Conservation (phyloP, 2,888 invertebrate genomes). For the Lapara coniferarum region DNA sequence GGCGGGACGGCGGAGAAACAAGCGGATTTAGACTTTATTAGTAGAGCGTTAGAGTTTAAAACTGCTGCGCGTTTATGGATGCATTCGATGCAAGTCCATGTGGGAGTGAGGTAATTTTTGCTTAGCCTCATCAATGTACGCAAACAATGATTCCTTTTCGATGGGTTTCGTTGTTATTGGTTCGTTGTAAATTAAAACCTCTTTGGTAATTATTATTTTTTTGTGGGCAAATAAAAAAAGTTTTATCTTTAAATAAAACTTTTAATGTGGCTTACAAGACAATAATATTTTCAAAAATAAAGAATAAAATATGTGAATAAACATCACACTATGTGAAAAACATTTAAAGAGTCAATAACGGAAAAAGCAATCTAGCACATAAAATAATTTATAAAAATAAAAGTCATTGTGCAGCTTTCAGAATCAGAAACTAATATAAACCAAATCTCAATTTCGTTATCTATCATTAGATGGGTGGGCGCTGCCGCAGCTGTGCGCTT, state of each 20-base stretch:
- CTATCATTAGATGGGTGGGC: slow-evolving; percentile 37
- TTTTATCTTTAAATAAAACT: background rate
- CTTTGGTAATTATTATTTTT: background rate
- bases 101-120: slow-evolving; percentile 69
- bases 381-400: no score
- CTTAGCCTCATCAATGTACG: slow-evolving; percentile 74
- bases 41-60: slow-evolving; percentile 34
- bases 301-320: no score
- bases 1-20: slow-evolving; percentile 64
- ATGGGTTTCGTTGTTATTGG: slow-evolving; percentile 20
- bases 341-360: no score
- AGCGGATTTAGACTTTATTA: slow-evolving; percentile 48
- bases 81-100: slow-evolving; percentile 73
- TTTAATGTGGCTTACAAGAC: no score
- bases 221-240: background rate
- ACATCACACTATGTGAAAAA: no score
- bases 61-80: slow-evolving; percentile 37
- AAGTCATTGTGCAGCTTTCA: background rate
- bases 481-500: slow-evolving; percentile 44
- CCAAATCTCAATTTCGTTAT: slow-evolving; percentile 10
- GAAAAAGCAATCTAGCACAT: no score
- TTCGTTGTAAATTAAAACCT: slow-evolving; percentile 15
- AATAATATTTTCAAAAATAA: no score
- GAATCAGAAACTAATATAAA: background rate
- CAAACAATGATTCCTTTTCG: slow-evolving; percentile 54